Evolutionary conservation across 1,140 invertebrate genomes (phyloP), one percentile per base, ranked within the genome.

Genomic region (Listronotus bonariensis): DNA sequence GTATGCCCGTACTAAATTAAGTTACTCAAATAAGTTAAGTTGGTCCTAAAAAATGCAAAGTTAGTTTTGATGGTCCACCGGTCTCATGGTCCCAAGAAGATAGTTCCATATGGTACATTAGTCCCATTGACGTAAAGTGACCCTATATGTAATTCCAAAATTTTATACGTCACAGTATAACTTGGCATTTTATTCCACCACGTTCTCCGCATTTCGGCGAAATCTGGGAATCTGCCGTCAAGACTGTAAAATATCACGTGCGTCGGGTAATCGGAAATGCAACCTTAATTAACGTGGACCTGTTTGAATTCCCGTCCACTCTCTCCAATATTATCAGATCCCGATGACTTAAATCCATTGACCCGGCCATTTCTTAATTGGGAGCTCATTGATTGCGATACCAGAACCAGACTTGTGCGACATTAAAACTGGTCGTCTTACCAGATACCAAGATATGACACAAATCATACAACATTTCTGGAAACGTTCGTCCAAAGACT

Each of bases 161-260:
- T n/a, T n/a, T n/a, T n/a, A n/a, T n/a, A n/a, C n/a, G n/a, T n/a
- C n/a, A n/a, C n/a, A n/a, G n/a, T n/a, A n/a, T n/a, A 6, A 49
- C 67, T 34, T 82, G 79, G 77, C 51, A 77, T n/a, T 80, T 81
- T 58, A 79, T 77, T 55, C 79, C 80, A 1, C 76, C 80, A 40
- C 17, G 45, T 55, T 60, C 58, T 14, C 71, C 73, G 0, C 68
- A 77, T 43, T 71, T 76, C 34, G 75, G 77, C n/a, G 77, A 76
- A 10, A 36, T 71, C 0, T 79, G 77, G 78, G 76, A 79, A 57
- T 58, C n/a, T n/a, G n/a, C n/a, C n/a, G 68, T n/a, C n/a, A n/a
- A n/a, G n/a, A n/a, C n/a, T n/a, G n/a, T n/a, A n/a, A 72, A 76
- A 52, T 67, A 65, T 45, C 65, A 70, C 11, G 26, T 77, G n/a